Conservation (phyloP, 2,113 vertebrate genomes). For the Probosciger aterrimus region DNA sequence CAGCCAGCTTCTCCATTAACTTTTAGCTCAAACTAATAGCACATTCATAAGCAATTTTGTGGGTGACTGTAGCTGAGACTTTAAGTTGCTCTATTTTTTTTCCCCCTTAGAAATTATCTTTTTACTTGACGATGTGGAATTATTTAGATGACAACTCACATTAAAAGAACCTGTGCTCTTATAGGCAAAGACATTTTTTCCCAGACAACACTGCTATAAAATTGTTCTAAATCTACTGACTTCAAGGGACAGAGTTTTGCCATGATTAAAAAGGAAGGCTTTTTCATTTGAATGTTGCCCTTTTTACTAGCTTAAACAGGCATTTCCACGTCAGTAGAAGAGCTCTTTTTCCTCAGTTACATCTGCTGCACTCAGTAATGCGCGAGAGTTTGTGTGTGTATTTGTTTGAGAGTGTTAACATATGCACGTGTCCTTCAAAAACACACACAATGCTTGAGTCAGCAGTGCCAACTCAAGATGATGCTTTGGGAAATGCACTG, state of each 20-base stretch:
- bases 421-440: background rate
- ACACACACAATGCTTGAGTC: background rate
- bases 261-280: background rate
- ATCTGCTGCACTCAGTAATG: background rate
- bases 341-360: background rate
- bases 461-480: background rate
- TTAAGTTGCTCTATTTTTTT: background rate
- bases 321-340: conserved; percentile 44
- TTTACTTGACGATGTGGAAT: conserved; percentile 44
- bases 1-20: conserved; percentile 49
- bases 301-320: conserved; percentile 15
- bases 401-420: background rate
- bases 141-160: conserved; percentile 49
- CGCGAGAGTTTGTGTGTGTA: background rate
- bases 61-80: conserved; percentile 39
- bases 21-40: conserved; percentile 48
- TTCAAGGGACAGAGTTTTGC: background rate
- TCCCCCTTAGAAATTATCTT: conserved; percentile 1
- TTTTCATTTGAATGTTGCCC: background rate
- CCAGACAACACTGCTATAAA: background rate
- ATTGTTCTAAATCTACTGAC: background rate
- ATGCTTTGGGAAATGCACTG: background rate
- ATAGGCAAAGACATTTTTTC: background rate
- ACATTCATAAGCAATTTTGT: conserved; percentile 66
- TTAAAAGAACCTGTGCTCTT: conserved; percentile 21